Evolutionary conservation across 2,797 vertebrate species (phyloP), one percentile per base, ranked within the genome.

Genomic region (Hydrocynus forskahlii): DNA sequence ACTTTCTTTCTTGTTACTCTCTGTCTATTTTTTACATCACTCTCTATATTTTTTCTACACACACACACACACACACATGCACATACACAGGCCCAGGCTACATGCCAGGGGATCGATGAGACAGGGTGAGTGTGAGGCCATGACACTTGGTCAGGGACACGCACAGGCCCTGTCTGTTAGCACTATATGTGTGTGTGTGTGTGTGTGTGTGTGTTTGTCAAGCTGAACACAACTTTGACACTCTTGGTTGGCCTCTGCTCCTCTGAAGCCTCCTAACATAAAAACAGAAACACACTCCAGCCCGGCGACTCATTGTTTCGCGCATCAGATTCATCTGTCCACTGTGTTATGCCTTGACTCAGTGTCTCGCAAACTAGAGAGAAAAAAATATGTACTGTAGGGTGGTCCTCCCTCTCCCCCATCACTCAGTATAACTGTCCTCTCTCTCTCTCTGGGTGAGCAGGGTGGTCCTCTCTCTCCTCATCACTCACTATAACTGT

Each of bases 51-150:
- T 55, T 76, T 73, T 45, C 29, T 66, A 59, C 76, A 60, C 76
- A 59, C 66, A 70, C 75, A 78, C 75, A 74, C 52, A 78, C 79
- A 82, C 43, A 50, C 68, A 71, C 67, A 60, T 67, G 50, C 63
- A 40, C 48, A 68, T 16, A 75, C 75, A 89, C 85, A 80, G 84
- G 83, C 77, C 73, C 19, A 81, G 87, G 86, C 82, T 75, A 78
- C 82, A 84, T 62, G 79, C 77, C 86, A 79, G 79, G 88, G 88
- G 88, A 92, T 89, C 89, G 89, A 89, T 92, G 86, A 81, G 86
- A 84, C 85, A 84, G 85, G 88, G 89, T 87, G 85, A 89, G 86
- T 89, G 75, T 57, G 54, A 52, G 55, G 85, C 87, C 87, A 85
- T 83, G 84, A 80, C 83, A 86, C 87, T 84, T 81, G 82, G 85